phyloP scores from a whole-genome alignment of 2,888 invertebrate species.

The Platycheirus rosarum region DNA sequence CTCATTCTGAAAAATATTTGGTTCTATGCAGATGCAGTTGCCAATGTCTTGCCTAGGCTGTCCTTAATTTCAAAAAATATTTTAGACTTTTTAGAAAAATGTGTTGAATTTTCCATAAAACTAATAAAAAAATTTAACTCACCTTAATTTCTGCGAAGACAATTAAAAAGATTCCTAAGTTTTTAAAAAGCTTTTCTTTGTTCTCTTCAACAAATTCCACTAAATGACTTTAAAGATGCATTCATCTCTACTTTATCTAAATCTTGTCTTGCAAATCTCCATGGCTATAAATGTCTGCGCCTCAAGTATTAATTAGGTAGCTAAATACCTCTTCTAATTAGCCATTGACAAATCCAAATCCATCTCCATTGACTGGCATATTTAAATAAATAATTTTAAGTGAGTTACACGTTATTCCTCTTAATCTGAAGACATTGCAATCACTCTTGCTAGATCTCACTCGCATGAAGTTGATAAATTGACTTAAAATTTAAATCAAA shows the following conservation, averaged over 20 bases:
- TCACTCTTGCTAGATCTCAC: background rate
- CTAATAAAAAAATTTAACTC: too few species aligned
- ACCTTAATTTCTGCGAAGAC: too few species aligned
- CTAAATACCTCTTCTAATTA: slow-evolving; percentile 56
- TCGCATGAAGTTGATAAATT: slow-evolving; percentile 55
- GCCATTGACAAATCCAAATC: slow-evolving; percentile 47
- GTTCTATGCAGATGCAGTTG: too few species aligned
- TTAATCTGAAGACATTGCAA: too few species aligned
- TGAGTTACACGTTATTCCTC: slow-evolving; percentile 42
- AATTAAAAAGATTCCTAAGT: too few species aligned
- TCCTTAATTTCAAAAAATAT: too few species aligned
- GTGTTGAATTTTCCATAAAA: too few species aligned
- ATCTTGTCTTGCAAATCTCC: background rate
- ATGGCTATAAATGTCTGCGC: slow-evolving; percentile 47
- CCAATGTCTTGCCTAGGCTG: too few species aligned
- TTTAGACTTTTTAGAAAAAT: too few species aligned
- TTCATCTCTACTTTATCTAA: background rate
- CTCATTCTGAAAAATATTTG: too few species aligned
- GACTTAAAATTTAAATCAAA: slow-evolving; percentile 61
- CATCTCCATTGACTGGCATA: slow-evolving; percentile 50
- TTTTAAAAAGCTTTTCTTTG: slow-evolving; percentile 27
- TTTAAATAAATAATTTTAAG: slow-evolving; percentile 46
- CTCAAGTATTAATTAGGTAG: slow-evolving; percentile 40
- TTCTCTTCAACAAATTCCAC: slow-evolving; percentile 8
- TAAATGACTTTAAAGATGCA: slow-evolving; percentile 5